Evolutionary conservation across 1,140 invertebrate genomes (phyloP), one percentile per base, ranked within the genome.

Genomic region (Eriocheir sinensis): DNA sequence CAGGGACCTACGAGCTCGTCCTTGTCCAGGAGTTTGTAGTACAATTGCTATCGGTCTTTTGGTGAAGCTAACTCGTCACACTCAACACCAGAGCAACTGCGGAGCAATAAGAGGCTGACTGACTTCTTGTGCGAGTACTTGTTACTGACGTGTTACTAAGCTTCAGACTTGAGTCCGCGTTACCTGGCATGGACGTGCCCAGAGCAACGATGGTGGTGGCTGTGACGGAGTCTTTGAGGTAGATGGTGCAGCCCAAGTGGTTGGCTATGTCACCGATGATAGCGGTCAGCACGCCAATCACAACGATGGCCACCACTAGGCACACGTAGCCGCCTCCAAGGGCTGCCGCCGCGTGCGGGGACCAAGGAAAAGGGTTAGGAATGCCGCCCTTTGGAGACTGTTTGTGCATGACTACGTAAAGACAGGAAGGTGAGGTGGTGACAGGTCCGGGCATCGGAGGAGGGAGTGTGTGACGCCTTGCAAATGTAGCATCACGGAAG

Each of bases 191-290:
- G 96, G 97, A 97, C 34, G 97, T 97, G 91, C 97, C 97, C 0
- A 97, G 96, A 85, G 97, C 97, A 21, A 97, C 97, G 95, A 98
- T 97, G 60, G 97, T 97, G 94, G 98, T 97, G 32, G 97, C 97
- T 30, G 97, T 98, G 9, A 98, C 97, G 21, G 97, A 96, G 96
- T 98, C 97, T 96, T 97, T 97, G 8, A 98, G 96, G 60, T 97
- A 97, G 80, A 98, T 97, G 17, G 97, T 98, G 96, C 97, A 98
- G 48, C 97, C 97, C 96, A 98, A 97, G 94, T 97, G 96, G 9
- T 97, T 97, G 4, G 97, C 97, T 17, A 98, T 96, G 96, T 98
- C 97, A 17, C 97, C 97, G 95, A 98, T 97, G 38, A 98, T 93
- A 0, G 97, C 97, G 0, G 98, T 98, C 93, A 98, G 96, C 6